Conservation (phyloP, 1,140 invertebrate species). For the Phocides pigmalion region DNA sequence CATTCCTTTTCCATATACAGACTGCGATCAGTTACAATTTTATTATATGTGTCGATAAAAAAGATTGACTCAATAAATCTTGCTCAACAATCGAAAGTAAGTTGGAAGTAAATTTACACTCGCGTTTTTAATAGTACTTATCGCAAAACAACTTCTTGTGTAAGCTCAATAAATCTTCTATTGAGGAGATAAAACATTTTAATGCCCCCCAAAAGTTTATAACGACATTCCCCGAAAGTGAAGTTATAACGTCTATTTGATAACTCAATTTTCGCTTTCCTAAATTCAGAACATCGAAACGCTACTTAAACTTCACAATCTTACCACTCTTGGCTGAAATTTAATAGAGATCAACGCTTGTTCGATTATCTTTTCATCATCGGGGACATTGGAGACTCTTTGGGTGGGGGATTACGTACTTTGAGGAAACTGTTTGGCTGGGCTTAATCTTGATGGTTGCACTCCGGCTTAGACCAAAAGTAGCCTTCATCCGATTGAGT, state of each 20-base stretch:
- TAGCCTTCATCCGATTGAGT: too few species aligned
- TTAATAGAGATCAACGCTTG: slow-evolving; percentile 10
- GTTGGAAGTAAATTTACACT: slow-evolving; percentile 4
- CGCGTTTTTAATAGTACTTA: slow-evolving; percentile 5
- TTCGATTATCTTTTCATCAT: background rate
- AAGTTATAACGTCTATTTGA: slow-evolving; percentile 28
- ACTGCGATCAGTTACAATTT: too few species aligned
- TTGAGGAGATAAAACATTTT: slow-evolving; percentile 31
- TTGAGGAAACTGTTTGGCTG: too few species aligned
- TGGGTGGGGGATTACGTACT: too few species aligned
- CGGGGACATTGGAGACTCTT: too few species aligned
- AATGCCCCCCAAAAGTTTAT: slow-evolving; percentile 19
- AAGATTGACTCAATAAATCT: background rate
- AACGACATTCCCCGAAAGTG: slow-evolving; percentile 15
- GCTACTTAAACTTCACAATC: slow-evolving; percentile 26
- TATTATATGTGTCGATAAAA: too few species aligned
- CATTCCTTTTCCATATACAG: too few species aligned
- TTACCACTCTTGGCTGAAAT: background rate
- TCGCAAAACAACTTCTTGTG: slow-evolving; percentile 6
- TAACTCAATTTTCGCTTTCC: slow-evolving; percentile 22
- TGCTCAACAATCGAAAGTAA: background rate
- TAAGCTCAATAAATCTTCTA: slow-evolving; percentile 22
- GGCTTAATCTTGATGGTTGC: too few species aligned
- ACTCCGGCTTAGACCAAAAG: too few species aligned
- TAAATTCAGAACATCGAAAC: slow-evolving; percentile 20